Evolutionary conservation across 2,113 vertebrate species (phyloP).

Genomic region (Cacatua alba): DNA sequence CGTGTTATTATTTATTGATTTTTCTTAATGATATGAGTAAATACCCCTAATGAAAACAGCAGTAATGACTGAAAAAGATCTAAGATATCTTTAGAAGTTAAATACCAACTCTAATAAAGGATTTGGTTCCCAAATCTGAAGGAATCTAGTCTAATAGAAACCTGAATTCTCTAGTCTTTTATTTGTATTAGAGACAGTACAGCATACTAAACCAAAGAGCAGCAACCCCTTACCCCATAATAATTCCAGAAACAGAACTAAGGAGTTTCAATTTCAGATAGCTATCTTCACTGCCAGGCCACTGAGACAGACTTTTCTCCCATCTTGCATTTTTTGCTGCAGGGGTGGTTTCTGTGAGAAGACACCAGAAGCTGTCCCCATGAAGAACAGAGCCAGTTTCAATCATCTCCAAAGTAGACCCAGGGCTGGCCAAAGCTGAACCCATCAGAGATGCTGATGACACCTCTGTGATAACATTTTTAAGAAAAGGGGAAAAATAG

Average conservation of each 20-base stretch:
- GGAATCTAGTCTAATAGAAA: background rate
- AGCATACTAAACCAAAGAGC: background rate
- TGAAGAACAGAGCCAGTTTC: background rate
- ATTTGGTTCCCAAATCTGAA: background rate
- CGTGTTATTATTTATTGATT: background rate
- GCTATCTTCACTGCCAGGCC: background rate
- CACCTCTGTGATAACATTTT: background rate
- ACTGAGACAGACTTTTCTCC: background rate
- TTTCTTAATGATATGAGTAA: background rate
- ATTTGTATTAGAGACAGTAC: background rate
- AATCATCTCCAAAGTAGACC: background rate
- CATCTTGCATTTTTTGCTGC: background rate
- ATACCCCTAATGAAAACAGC: background rate
- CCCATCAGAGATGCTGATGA: background rate
- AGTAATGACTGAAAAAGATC: background rate
- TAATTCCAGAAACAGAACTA: background rate
- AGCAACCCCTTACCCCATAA: fast-evolving
- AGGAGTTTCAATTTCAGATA: background rate
- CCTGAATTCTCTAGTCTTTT: background rate
- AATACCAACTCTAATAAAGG: background rate
- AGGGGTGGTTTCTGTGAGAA: background rate
- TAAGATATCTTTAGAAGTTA: background rate
- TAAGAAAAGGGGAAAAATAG: background rate
- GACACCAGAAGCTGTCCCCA: background rate
- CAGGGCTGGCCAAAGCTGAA: background rate